Percentiles rank a stretch among this genome's conserved stretches.
Conservation (phyloP, 37 sponge, comb jelly and placozoan genomes). For the Ephydatia muelleri region DNA sequence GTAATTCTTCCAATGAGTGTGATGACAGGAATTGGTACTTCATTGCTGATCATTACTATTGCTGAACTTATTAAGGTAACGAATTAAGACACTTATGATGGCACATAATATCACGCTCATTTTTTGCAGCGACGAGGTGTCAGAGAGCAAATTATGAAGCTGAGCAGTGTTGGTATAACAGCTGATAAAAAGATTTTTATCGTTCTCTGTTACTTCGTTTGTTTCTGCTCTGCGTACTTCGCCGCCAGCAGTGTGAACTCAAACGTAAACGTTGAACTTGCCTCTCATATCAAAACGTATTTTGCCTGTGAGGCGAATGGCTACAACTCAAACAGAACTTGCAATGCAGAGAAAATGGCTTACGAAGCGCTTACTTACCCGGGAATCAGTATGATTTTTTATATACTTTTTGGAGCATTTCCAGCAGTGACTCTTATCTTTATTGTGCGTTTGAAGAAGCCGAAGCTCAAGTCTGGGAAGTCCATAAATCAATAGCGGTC, state of each 20-base stretch:
- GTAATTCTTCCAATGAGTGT: slow-evolving; percentile 4
- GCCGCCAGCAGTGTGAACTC: neutral
- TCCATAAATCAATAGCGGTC: neutral
- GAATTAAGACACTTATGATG: neutral
- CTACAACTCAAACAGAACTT: neutral
- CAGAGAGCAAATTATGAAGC: neutral
- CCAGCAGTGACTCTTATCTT: neutral
- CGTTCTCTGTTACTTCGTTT: slow-evolving; percentile 1
- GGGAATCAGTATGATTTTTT: neutral
- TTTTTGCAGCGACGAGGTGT: neutral
- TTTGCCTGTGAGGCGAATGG: neutral
- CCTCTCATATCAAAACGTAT: neutral
- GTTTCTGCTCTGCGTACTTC: neutral
- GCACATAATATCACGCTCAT: neutral
- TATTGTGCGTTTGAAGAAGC: neutral
- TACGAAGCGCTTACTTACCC: neutral
- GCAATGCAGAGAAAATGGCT: neutral
- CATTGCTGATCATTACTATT: slow-evolving; percentile 4
- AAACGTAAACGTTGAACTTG: neutral
- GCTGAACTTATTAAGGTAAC: slow-evolving; percentile 6
- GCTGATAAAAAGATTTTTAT: slow-evolving; percentile 18
- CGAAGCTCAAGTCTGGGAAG: neutral
- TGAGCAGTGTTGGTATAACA: neutral
- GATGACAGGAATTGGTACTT: neutral
- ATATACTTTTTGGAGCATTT: neutral